These are phyloP conservation scores for Ametastegia equiseti DNA, from an alignment of 2,888 invertebrate genomes.

Conservation along the genomic window DNA sequence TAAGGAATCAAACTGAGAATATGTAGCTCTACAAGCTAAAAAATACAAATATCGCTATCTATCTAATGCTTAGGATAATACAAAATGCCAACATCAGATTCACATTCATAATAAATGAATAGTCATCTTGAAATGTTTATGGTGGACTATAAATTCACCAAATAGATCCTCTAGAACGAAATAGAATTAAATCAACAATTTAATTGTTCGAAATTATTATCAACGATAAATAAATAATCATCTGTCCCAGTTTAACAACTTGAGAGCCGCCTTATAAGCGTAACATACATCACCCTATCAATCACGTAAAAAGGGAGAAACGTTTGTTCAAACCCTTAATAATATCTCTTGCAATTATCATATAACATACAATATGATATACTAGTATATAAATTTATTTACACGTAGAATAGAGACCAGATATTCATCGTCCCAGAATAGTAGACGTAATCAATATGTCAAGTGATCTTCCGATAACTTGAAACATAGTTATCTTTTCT, in stretches of 20 bases:
- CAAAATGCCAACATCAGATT: not conserved
- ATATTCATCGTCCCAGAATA: not conserved
- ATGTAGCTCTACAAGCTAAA: not conserved
- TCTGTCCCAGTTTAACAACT: not conserved
- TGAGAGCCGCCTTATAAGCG: not conserved
- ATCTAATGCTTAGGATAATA: not conserved
- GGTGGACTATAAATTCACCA: too few relatives aligned
- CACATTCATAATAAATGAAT: not conserved
- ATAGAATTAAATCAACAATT: not conserved
- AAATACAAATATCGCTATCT: not conserved
- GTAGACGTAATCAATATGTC: not conserved
- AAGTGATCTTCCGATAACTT: not conserved
- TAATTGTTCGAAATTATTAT: not conserved
- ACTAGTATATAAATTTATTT: not conserved
- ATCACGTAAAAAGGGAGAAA: constrained; percentile 15
- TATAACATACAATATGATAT: not conserved
- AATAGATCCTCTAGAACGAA: not conserved
- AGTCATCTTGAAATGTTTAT: not conserved
- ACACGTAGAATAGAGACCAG: not conserved
- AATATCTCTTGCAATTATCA: not conserved
- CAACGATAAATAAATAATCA: constrained; percentile 27
- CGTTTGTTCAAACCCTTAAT: not conserved
- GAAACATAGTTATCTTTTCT: not conserved
- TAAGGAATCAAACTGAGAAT: too few relatives aligned
- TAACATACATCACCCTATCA: not conserved